These are phyloP conservation scores for Prunella strophiata DNA, from an alignment of 2,797 vertebrate genomes.

Conservation along the genomic window DNA sequence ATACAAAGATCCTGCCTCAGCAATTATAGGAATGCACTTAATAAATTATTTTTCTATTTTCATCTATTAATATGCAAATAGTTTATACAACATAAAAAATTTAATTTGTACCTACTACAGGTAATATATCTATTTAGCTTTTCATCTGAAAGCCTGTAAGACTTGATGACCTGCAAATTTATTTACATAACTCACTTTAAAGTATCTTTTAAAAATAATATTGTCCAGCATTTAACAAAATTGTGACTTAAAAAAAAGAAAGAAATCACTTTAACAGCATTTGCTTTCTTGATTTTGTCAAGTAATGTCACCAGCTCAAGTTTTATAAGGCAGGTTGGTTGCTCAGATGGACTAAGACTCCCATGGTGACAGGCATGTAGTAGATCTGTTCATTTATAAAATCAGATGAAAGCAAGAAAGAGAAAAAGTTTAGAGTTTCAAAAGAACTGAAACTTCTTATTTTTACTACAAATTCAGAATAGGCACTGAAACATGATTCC, in stretches of 20 bases:
- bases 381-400: slow-evolving; percentile 72
- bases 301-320: slow-evolving; percentile 70
- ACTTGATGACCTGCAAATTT: slow-evolving; percentile 56
- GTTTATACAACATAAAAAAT: slow-evolving; percentile 72
- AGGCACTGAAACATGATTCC: slow-evolving; percentile 81
- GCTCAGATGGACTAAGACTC: slow-evolving; percentile 61
- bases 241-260: slow-evolving; percentile 56
- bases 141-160: slow-evolving; percentile 66
- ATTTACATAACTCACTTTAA: slow-evolving; percentile 61
- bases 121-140: slow-evolving; percentile 51
- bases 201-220: slow-evolving; percentile 66
- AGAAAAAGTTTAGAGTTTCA: slow-evolving; percentile 76
- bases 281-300: slow-evolving; percentile 69
- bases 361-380: slow-evolving; percentile 35
- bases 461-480: slow-evolving; percentile 70
- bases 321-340: slow-evolving; percentile 77
- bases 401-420: slow-evolving; percentile 71
- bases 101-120: slow-evolving; percentile 71
- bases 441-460: slow-evolving; percentile 77
- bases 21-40: slow-evolving; percentile 60
- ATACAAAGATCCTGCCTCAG: slow-evolving; percentile 42
- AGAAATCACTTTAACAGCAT: slow-evolving; percentile 66
- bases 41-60: slow-evolving; percentile 72
- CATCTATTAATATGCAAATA: slow-evolving; percentile 69
- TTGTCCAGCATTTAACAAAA: slow-evolving; percentile 75